phyloP scores from a whole-genome alignment of 2,113 vertebrate genomes.

The Sitta europaea region DNA sequence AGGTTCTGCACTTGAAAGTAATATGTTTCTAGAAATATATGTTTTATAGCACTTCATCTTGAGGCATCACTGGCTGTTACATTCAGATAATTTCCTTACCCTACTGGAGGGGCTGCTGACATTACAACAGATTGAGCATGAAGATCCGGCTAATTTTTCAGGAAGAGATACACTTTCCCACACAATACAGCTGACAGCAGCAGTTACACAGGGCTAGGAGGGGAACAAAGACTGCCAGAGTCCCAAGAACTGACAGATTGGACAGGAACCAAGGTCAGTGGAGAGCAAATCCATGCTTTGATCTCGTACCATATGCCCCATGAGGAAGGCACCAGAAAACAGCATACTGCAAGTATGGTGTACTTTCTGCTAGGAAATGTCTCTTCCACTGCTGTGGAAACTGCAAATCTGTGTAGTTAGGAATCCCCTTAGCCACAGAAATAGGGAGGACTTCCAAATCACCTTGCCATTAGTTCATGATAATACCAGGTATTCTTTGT shows the following conservation, averaged over 20 bases:
- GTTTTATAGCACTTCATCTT: constrained; percentile 8
- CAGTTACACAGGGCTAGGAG: neutral
- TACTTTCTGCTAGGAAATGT: neutral
- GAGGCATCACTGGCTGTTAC: neutral
- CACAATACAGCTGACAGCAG: neutral
- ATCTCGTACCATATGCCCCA: neutral
- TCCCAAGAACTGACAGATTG: neutral
- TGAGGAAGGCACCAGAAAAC: neutral
- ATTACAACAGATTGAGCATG: neutral
- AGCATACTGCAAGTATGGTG: neutral
- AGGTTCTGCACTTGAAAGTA: constrained; percentile 41
- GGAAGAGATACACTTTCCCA: neutral
- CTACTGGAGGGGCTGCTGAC: constrained; percentile 26
- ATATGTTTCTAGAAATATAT: neutral
- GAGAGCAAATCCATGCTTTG: neutral
- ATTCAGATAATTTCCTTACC: constrained; percentile 35
- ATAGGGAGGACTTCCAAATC: neutral
- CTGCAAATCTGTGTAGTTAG: neutral
- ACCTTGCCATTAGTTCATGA: neutral
- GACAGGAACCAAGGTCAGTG: neutral
- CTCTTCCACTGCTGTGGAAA: neutral
- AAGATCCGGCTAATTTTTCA: constrained; percentile 45
- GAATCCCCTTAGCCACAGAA: neutral
- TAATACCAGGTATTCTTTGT: neutral
- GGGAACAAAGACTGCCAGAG: neutral